Evolutionary conservation across 92 coral and sea anemone species (phyloP).

Genomic region (Galaxea fascicularis): DNA sequence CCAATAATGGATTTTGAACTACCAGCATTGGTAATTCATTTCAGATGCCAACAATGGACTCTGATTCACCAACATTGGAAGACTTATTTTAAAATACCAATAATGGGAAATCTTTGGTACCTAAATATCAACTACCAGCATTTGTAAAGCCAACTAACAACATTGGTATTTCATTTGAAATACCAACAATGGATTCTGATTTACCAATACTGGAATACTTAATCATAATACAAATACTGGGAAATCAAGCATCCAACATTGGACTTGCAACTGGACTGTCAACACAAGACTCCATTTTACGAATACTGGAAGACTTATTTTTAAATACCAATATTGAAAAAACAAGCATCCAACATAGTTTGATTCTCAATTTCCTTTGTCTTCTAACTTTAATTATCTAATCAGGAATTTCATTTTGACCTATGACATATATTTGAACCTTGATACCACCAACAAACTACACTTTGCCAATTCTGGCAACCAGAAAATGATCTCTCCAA

Average conservation of each 20-base stretch:
- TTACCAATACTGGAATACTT: no score
- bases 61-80: neutral
- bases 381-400: neutral
- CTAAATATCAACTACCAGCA: neutral
- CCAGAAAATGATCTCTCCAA: neutral
- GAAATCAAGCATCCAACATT: no score
- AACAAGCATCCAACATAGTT: neutral
- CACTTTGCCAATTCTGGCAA: slow-evolving; percentile 29
- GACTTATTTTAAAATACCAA: neutral
- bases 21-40: slow-evolving; percentile 16
- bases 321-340: neutral
- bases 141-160: neutral
- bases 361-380: no score
- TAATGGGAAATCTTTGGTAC: neutral
- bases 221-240: no score
- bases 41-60: slow-evolving; percentile 2
- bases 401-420: neutral
- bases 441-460: neutral
- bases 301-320: neutral
- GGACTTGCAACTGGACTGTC: neutral
- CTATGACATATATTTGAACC: neutral
- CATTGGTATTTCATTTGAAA: slow-evolving; percentile 1
- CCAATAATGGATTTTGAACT: slow-evolving; percentile 11
- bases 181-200: no score
- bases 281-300: neutral